Percentiles rank a stretch among this genome's conserved stretches.
These are phyloP conservation scores for Meandrina meandrites DNA, from an alignment of 92 coral and sea anemone genomes.

Conservation along the genomic window DNA sequence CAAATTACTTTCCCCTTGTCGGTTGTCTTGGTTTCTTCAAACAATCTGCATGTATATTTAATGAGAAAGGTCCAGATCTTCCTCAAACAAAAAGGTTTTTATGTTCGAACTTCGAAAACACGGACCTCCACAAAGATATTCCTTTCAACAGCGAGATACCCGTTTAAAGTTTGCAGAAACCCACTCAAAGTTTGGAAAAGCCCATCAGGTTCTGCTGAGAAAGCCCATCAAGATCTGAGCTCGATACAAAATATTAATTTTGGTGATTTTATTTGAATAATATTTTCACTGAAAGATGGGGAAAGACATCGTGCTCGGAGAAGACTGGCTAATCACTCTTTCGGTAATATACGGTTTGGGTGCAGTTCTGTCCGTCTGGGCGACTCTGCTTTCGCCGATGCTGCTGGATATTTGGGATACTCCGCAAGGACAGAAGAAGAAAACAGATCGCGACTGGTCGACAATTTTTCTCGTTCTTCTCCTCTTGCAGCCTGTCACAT, in stretches of 20 bases:
- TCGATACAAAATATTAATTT: background rate
- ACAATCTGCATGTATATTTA: constrained; percentile 33
- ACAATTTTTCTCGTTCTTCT: constrained; percentile 89
- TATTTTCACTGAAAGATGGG: constrained; percentile 31
- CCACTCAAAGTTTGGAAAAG: background rate
- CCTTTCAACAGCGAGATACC: background rate
- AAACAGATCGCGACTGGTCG: constrained; percentile 94
- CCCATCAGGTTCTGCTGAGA: background rate
- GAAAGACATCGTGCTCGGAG: constrained; percentile 84
- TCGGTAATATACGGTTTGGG: constrained; percentile 95
- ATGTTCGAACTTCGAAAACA: background rate
- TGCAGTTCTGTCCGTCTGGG: constrained; percentile 91
- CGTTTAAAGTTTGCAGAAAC: background rate
- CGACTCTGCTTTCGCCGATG: constrained; percentile 88
- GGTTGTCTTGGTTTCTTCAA: constrained; percentile 51
- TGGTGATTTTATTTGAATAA: background rate
- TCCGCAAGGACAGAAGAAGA: constrained; percentile 94
- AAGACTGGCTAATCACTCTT: constrained; percentile 97
- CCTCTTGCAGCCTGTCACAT: constrained; percentile 89
- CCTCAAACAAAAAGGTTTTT: background rate
- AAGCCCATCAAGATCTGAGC: background rate
- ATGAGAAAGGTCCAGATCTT: constrained; percentile 13
- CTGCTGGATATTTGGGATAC: constrained; percentile 97
- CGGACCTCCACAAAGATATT: background rate
- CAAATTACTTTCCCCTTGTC: constrained; percentile 12